Evolutionary conservation across 2,797 vertebrate genomes (phyloP).

Genomic region (Squalus acanthias): DNA sequence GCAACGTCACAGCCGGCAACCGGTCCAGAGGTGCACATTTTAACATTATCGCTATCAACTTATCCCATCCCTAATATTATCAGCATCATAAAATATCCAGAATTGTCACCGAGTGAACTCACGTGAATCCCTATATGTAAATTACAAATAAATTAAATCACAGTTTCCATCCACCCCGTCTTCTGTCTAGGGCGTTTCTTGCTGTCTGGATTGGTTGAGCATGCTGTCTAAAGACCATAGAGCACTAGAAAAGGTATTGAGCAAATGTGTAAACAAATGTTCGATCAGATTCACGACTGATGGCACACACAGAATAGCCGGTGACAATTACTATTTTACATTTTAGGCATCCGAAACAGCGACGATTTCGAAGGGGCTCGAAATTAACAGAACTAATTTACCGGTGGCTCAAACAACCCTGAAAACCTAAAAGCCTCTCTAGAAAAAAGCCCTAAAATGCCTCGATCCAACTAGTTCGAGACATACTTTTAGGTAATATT

Average conservation of each 20-base stretch:
- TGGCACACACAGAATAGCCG: conserved; percentile 17
- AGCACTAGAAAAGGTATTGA: conserved; percentile 38
- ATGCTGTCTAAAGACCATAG: conserved; percentile 36
- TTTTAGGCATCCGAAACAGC: neutral
- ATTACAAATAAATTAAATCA: conserved; percentile 38
- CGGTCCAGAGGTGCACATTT: conserved; percentile 32
- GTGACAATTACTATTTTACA: conserved; percentile 25
- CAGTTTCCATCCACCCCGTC: conserved; percentile 37
- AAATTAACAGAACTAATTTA: neutral
- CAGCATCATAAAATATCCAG: neutral
- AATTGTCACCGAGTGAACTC: neutral
- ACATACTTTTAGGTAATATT: neutral
- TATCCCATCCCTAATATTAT: neutral
- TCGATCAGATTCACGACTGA: conserved; percentile 21
- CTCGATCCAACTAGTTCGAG: neutral
- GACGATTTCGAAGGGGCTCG: neutral
- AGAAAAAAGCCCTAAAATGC: neutral
- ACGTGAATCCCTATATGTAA: conserved; percentile 24
- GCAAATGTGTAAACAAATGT: conserved; percentile 37
- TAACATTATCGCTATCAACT: neutral
- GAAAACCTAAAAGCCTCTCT: neutral
- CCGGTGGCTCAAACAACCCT: neutral
- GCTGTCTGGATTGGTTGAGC: conserved; percentile 36
- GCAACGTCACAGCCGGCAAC: conserved; percentile 38
- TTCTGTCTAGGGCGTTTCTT: conserved; percentile 37